Evolutionary conservation across 2,888 invertebrate species (phyloP).

Genomic region (Sipha maydis): DNA sequence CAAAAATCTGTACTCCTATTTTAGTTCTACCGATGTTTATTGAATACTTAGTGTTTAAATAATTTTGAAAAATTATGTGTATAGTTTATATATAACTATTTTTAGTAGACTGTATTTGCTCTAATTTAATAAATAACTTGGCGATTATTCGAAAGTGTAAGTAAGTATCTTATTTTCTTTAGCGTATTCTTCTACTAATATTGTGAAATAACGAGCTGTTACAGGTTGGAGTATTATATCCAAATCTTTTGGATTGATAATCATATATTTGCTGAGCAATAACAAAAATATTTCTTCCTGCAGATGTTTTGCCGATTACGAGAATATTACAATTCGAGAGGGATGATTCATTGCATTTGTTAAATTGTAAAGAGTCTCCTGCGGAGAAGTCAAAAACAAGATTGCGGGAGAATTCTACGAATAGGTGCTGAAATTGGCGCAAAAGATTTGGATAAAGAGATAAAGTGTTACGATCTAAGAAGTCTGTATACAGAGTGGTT

Average conservation of each 20-base stretch:
- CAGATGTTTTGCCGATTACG: conserved; percentile 41
- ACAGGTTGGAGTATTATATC: not conserved
- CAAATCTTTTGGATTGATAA: not conserved
- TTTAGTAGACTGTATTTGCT: too few relatives aligned
- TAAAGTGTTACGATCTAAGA: not conserved
- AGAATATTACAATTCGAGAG: not conserved
- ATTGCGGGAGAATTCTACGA: conserved; percentile 52
- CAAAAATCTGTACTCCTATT: too few relatives aligned
- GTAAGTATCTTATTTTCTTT: not conserved
- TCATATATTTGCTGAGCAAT: not conserved
- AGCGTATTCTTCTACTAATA: not conserved
- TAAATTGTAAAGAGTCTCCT: conserved; percentile 44
- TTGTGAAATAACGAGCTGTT: not conserved
- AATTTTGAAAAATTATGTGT: too few relatives aligned
- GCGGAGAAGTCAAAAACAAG: conserved; percentile 50
- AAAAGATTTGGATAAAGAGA: conserved; percentile 30
- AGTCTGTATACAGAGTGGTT: not conserved
- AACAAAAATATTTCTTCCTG: not conserved
- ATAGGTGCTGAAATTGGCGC: conserved; percentile 58
- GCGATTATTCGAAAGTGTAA: not conserved
- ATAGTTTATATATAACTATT: too few relatives aligned
- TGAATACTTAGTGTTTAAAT: too few relatives aligned
- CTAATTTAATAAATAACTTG: too few relatives aligned
- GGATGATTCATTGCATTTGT: conserved; percentile 34
- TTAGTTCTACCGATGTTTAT: too few relatives aligned